Evolutionary conservation across 2,888 invertebrate species (phyloP).

Genomic region (Calliopum simillimum): DNA sequence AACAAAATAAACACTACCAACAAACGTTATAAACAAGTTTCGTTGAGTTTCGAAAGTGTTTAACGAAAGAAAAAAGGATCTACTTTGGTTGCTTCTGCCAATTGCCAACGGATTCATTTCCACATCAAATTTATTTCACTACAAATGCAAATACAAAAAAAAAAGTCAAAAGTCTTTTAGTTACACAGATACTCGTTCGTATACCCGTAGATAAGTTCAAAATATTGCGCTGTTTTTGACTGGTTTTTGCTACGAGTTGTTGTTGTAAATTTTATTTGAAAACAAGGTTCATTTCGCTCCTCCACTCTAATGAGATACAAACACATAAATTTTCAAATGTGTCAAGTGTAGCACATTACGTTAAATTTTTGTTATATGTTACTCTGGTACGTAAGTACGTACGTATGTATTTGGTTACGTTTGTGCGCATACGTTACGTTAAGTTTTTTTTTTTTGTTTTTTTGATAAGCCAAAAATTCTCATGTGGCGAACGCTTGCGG

Average conservation of each 20-base stretch:
- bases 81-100: conserved; percentile 38
- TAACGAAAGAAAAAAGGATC: not conserved
- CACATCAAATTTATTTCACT: conserved; percentile 54
- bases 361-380: conserved; percentile 45
- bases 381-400: conserved; percentile 17
- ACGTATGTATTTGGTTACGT: not conserved
- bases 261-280: conserved; percentile 13
- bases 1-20: not conserved
- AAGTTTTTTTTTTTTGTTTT: conserved; percentile 38
- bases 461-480: conserved; percentile 61
- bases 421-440: not conserved
- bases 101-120: conserved; percentile 62
- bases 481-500: conserved; percentile 52
- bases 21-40: not conserved
- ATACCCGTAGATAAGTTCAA: conserved; percentile 28
- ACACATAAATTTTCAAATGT: conserved; percentile 65
- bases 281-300: conserved; percentile 28
- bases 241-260: not conserved
- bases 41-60: not conserved
- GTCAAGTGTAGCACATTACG: conserved; percentile 63
- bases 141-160: conserved; percentile 34
- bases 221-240: conserved; percentile 23
- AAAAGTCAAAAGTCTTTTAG: conserved; percentile 54
- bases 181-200: no score
- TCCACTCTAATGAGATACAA: conserved; percentile 64